Conservation (phyloP, 2,113 vertebrate genomes). For the Alectura lathami region DNA sequence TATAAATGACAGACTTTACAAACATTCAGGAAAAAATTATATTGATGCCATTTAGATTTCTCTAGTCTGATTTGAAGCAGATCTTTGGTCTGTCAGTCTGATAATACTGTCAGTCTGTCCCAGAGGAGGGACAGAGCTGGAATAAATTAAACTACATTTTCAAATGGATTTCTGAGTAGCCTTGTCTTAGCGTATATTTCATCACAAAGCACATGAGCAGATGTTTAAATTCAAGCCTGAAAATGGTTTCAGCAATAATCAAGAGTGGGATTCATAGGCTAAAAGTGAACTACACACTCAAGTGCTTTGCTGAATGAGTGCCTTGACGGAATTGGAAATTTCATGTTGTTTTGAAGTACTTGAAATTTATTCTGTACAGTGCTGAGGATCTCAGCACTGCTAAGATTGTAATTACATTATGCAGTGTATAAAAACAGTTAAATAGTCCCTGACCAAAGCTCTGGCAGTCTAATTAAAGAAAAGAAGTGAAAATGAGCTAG, state of each 20-base stretch:
- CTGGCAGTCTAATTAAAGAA: not conserved
- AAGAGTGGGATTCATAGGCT: not conserved
- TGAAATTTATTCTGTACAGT: not conserved
- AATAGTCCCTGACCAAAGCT: not conserved
- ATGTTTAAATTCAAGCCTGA: not conserved
- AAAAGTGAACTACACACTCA: not conserved
- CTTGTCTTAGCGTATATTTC: not conserved
- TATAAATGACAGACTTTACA: not conserved
- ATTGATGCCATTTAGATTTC: slow-evolving; percentile 1
- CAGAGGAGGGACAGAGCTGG: not conserved
- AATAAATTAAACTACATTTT: not conserved
- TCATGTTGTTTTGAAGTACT: not conserved
- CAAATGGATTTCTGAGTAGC: not conserved
- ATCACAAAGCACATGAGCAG: not conserved
- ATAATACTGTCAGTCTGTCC: not conserved
- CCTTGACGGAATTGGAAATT: not conserved
- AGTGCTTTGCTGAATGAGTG: not conserved
- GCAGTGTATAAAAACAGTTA: not conserved
- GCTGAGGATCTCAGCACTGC: not conserved
- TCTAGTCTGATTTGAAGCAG: not conserved
- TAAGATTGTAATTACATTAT: not conserved
- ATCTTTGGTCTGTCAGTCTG: not conserved
- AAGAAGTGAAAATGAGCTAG: not conserved
- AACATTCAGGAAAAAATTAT: not conserved
- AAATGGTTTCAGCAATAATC: not conserved